Evolutionary conservation across 2,113 vertebrate species (phyloP), one percentile per base, ranked within the genome.

Genomic region (Odontesthes bonariensis): DNA sequence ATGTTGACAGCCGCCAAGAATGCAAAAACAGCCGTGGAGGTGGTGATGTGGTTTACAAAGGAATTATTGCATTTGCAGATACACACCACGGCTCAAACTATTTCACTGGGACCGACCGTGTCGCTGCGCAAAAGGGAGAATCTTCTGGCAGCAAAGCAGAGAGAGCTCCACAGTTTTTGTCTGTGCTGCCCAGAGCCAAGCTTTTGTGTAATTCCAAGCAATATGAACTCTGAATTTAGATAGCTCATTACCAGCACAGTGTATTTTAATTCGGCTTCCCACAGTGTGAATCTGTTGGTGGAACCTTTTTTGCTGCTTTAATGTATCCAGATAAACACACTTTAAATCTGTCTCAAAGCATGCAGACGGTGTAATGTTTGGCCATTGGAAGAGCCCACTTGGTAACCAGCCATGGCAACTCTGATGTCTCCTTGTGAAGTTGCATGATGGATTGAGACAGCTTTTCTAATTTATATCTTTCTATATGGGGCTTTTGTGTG

Each of bases 221-320:
- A 90, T 92, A 91, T 92, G 81, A 91, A 83, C 84, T 87, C 85
- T 91, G 91, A 92, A 92, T 93, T 92, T 92, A 92, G 89, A 92
- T 92, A 91, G 89, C 91, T 92, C 64, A 78, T 89, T 89, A 86
- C 87, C 74, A 56, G 57, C 66, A 56, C 64, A 35, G 65, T 82
- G 76, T 85, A 83, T 86, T 87, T 92, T 93, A 89, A 94, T 94
- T 92, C 88, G 79, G 79, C 76, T 84, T 77, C 81, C 53, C 60
- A 75, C 71, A 68, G 70, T 64, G 62, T 67, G 57, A 71, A 64
- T 89, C 78, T 74, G 86, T 83, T 70, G 88, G 64, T 80, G 83
- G 69, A 75, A 88, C 77, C 23, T 89, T 83, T 38, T 74, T 66
- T 52, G 65, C 69, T 38, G 4, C 84, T 12, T 12, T 86, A 77